Base-by-base conservation (phyloP, 2,888 invertebrate genomes). In the Drosophila anomalata region DNA sequence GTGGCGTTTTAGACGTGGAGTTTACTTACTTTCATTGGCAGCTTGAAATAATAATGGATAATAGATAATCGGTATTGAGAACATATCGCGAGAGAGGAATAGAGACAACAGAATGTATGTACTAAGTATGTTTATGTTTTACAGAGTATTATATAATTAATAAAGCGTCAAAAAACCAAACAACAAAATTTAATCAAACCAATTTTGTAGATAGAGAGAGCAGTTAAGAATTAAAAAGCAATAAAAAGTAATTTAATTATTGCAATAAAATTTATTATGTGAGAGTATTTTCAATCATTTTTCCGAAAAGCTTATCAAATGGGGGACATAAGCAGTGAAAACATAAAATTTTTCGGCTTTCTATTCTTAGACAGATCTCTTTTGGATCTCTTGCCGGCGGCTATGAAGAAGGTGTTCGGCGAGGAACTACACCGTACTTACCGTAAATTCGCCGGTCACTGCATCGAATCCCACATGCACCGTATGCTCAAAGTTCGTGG, bases 401-500 rank as follows among this genome's bases (percentile, higher is more conserved):
- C 44, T 17, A 11, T 12, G 12, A 31, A 44, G 66, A 31, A 44
- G 66, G 66, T 51, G 24, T 33, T 22, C n/a, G 22, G 22, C 41
- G 26, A 22, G 12, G 3, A 59, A 36, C 33, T 12, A 12, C 11
- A 9, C 8, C 68, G 12, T 84, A 94, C 96, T 94, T 94, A 96
- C 99, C 95, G 99, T 99, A 93, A 99, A 99, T 93, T 99, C 99
- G 86, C 99, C 99, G 66, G 99, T 99, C 77, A 97, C 95, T 20
- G 99, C 97, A 94, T 99, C 99, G 93, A 99, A 99, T 65, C 99
- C 98, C 73, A 99, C 98, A 93, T 99, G 99, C 55, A 99, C 97
- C 0, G 99, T 99, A 91, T 99, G 99, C 92, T 99, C 99, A 93
- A 99, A 99, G 93, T 99, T 99, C 54, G 99, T 99, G 77, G 99